Base-by-base conservation (phyloP, 2,113 vertebrate species). In the Aldabrachelys gigantea region DNA sequence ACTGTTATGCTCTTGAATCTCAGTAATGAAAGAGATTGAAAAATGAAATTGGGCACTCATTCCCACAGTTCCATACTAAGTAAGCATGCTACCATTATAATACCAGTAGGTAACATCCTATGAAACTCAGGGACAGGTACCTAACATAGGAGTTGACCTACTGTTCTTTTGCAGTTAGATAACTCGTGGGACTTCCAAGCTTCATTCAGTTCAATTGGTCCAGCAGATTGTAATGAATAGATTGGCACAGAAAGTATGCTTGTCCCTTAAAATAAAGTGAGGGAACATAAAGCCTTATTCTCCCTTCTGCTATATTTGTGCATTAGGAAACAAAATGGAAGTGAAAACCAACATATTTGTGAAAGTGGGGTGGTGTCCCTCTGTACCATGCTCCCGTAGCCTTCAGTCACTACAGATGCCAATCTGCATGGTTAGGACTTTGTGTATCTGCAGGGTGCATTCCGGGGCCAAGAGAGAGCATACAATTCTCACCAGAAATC, bases 321-420 rank as follows among this genome's bases (percentile, higher is more conserved):
- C 38, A 92, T 4, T 19, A n/a, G 35, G 62, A 90, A 88, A 44
- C 90, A 0, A 31, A 89, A 62, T 9, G 1, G 49, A 93, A 19
- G 72, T 47, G 89, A 81, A 94, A 94, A 95, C 27, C 12, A 62
- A 29, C 57, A 59, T 59, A 16, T n/a, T 7, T 69, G 35, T 69
- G 35, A 69, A 69, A 47, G 56, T 50, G 22, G 16, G 59, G 89
- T 89, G 47, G 94, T 88, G 92, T 9, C n/a, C 3, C 50, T 57
- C 24, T 84, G 29, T 84, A 47, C 82, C 49, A 85, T 69, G 89
- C 87, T 83, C 53, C 84, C 91, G 96, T 95, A 86, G 87, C 44
- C 49, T 95, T 62, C 35, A 8, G 17, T 69, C 35, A 69, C 35
- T 69, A n/a, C 62, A 69, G 35, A 69, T n/a, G 17, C 17, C 65